Evolutionary conservation across 92 coral and sea anemone genomes (phyloP), one percentile per base, ranked within the genome.

Genomic region (Siderastrea siderea): DNA sequence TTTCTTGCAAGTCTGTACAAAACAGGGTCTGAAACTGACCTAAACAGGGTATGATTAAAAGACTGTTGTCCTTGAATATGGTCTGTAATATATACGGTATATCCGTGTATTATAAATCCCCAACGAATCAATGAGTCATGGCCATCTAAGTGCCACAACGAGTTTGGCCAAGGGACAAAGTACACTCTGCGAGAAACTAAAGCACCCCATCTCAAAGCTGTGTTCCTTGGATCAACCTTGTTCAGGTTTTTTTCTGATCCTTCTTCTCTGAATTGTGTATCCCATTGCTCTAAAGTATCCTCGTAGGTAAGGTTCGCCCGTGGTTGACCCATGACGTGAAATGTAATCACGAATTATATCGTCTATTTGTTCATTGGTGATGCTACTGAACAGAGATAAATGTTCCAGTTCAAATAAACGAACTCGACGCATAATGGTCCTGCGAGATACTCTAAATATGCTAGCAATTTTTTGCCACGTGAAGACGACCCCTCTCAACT

Each of bases 171-270:
- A 57, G 87, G 84, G 8, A 92, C 93, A 89, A 89, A 92, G 90
- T 92, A 92, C 51, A 9, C 81, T 71, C 93, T 91, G 44, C 92
- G 86, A 16, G 91, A 84, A 7, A 92, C 95, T 59, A 94, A 77
- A 53, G 95, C 93, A 79, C 98, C 98, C 95, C 98, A 92, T 61
- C 98, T 68, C 79, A 92, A 64, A 16, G 90, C 90, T 58, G 95
- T 78, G 84, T 95, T 92, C 74, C 75, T 82, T 46, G 93, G 94
- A 77, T 95, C 93, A 46, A 95, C 94, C 80, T 88, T 88, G 80
- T 90, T 92, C 14, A 90, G 47, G 62, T 87, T 84, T 38, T 38
- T 85, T 89, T 77, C 94, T 87, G 80, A 86, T 93, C 51, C 88
- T 81, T 48, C 93, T 86, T 64, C 93, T 87, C 73, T 93, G 91